Evolutionary conservation across 2,888 invertebrate species (phyloP), one percentile per base, ranked within the genome.

Genomic region (Erebia aethiops): DNA sequence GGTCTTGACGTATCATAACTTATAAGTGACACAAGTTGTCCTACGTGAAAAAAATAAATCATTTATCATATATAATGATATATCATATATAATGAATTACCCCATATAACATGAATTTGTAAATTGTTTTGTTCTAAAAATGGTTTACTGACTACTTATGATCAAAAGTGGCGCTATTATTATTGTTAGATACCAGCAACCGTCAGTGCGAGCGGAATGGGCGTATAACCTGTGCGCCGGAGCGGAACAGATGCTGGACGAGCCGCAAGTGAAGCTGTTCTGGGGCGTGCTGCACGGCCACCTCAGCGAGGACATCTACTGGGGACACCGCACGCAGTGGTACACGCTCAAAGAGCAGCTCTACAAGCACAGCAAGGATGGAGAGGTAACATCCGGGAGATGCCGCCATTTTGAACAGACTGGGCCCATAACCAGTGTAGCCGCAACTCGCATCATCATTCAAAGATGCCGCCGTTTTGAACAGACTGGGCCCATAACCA

Each of bases 201-300:
- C 89, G 0, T 85, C 86, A 4, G 87, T 93, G 35, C 90, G 94
- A n/a, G 92, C 92, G 0, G 93, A 94, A 74, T 94, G 93, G 93
- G 91, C 93, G 9, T 94, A 94, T 84, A 94, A 93, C 79, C 79
- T 94, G 75, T 93, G 92, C 80, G 91, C 91, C 1, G 89, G 92
- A 61, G 92, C 88, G 0, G 92, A 92, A 73, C 92, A 91, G 78
- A 87, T 88, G 89, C 81, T 92, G 67, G 93, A 94, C 77, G 93
- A 94, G 80, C 89, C 90, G 9, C 89, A 88, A 54, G 90, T 93
- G 69, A 87, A 87, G 77, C 75, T 93, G 78, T 93, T 93, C 83
- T 92, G 93, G 91, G 92, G 91, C 1, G 90, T 83, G 69, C 81
- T 93, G 65, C 90, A 88, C 77, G 90, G 87, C 0, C 88, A 86